Percentiles rank a stretch among this genome's conserved stretches.
phyloP scores from a whole-genome alignment of 2,797 vertebrate species.

The Alcedo quadribrachys region DNA sequence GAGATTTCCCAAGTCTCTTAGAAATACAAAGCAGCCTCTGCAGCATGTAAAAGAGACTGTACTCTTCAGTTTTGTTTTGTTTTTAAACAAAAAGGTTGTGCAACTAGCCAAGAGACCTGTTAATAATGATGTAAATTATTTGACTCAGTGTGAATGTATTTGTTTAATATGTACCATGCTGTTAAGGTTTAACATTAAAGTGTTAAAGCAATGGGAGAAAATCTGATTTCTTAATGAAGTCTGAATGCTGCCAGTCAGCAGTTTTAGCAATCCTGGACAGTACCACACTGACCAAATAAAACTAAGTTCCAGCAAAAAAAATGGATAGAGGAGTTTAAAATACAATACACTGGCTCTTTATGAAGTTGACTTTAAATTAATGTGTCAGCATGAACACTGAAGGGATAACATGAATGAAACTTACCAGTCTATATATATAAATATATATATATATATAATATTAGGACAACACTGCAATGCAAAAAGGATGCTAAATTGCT shows the following conservation, averaged over 20 bases:
- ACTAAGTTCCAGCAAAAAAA: neutral
- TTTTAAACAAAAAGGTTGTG: neutral
- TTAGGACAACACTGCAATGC: slow-evolving; percentile 67
- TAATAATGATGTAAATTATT: slow-evolving; percentile 55
- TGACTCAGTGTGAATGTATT: slow-evolving; percentile 44
- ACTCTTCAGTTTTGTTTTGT: neutral
- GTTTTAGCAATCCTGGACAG: slow-evolving; percentile 15
- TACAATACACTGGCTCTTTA: neutral
- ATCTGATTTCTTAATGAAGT: slow-evolving; percentile 17
- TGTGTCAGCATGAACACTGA: neutral
- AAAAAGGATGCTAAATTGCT: slow-evolving; percentile 79
- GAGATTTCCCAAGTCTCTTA: slow-evolving; percentile 3
- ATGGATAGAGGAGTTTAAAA: neutral
- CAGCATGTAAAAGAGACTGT: slow-evolving; percentile 31
- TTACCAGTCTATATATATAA: too few relatives aligned
- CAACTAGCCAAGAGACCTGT: slow-evolving; percentile 29
- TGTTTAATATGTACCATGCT: slow-evolving; percentile 53
- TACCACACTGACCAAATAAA: neutral
- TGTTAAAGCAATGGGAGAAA: slow-evolving; percentile 23
- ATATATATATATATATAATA: neutral
- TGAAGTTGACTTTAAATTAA: neutral
- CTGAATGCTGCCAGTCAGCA: slow-evolving; percentile 5
- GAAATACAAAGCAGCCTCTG: slow-evolving; percentile 14
- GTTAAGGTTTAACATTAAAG: slow-evolving; percentile 42
- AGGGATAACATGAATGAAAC: neutral